Percentiles rank a stretch among this genome's conserved stretches.
These are phyloP conservation scores for Brachypteracias leptosomus DNA, from an alignment of 2,113 vertebrate species.

Conservation along the genomic window DNA sequence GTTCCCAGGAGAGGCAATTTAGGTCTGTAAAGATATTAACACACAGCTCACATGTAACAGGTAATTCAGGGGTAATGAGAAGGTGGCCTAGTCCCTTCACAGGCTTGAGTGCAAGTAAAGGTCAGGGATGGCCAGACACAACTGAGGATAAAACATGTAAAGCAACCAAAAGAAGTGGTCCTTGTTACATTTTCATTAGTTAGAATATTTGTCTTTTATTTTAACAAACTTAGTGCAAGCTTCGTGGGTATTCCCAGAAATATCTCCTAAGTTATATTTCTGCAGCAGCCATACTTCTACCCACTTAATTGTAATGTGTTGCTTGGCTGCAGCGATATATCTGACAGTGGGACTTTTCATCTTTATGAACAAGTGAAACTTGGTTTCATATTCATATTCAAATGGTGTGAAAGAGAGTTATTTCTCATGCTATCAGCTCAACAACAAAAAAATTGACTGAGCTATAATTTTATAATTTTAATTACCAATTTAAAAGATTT, in stretches of 20 bases:
- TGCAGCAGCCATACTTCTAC: background rate
- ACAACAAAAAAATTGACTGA: background rate
- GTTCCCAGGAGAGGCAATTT: background rate
- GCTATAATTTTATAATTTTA: background rate
- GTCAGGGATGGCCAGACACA: background rate
- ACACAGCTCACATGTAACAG: rapidly evolving
- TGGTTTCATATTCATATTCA: background rate
- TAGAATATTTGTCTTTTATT: background rate
- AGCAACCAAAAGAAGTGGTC: background rate
- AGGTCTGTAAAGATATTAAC: background rate
- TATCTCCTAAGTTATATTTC: background rate
- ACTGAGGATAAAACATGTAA: background rate
- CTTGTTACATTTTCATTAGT: background rate
- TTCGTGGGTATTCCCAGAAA: background rate
- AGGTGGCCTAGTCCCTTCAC: background rate
- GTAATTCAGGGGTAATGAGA: background rate
- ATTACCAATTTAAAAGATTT: background rate
- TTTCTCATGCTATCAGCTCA: background rate
- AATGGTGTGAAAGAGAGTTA: background rate
- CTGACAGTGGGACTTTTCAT: background rate
- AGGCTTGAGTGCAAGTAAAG: background rate
- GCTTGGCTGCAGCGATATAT: background rate
- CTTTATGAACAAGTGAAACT: background rate
- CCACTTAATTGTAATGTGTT: background rate
- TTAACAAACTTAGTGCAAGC: background rate